phyloP scores from a whole-genome alignment of 2,113 vertebrate species.

The Lepus timidus region DNA sequence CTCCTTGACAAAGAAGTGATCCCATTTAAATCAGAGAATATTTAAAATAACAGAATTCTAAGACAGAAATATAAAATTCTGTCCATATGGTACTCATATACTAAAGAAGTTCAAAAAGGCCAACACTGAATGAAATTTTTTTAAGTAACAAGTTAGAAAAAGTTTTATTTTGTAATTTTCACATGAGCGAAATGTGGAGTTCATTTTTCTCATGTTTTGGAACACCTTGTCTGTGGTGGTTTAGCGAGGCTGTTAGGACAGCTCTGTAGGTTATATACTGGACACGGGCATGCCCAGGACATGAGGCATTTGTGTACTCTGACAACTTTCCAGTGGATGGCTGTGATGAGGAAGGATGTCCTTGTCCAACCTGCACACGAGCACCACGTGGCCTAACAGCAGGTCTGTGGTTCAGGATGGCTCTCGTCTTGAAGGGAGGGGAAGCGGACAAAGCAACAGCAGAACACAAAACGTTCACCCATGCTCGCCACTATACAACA shows the following conservation, averaged over 20 bases:
- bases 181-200: slow-evolving; percentile 45
- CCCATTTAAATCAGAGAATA: slow-evolving; percentile 27
- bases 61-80: slow-evolving; percentile 42
- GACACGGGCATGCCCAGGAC: no score
- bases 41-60: slow-evolving; percentile 38
- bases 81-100: neutral
- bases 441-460: neutral
- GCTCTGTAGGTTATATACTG: neutral
- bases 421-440: slow-evolving; percentile 8
- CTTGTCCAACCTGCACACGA: neutral
- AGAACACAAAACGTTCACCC: slow-evolving; percentile 11
- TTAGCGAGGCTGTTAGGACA: neutral
- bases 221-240: neutral
- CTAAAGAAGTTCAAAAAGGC: slow-evolving; percentile 46
- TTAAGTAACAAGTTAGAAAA: neutral
- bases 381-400: neutral
- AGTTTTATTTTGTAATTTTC: slow-evolving; percentile 50
- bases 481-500: slow-evolving; percentile 1
- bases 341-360: neutral
- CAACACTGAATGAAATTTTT: neutral
- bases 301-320: neutral
- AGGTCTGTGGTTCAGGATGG: slow-evolving; percentile 7
- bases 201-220: slow-evolving; percentile 39
- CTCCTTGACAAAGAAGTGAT: slow-evolving; percentile 16
- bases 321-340: slow-evolving; percentile 62